Evolutionary conservation across 2,797 vertebrate species (phyloP), one percentile per base, ranked within the genome.

Genomic region (Tarsius wallacei): DNA sequence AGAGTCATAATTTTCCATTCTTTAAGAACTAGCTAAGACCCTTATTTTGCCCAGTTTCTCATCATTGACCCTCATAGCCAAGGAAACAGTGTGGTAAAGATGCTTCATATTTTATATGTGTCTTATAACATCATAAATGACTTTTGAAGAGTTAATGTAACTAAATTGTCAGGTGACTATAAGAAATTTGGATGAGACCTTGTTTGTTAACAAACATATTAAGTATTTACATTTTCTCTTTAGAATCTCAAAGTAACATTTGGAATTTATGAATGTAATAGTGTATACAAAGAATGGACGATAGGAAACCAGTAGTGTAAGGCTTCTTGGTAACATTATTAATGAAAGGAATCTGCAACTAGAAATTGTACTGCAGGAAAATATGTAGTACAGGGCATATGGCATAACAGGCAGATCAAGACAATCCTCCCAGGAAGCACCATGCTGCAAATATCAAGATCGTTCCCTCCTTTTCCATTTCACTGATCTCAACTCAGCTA

Each of bases 251-350:
- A 82, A 90, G 33, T 6, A 63, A 3, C 53, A 68, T 16, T 12
- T 70, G 9, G 28, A 51, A 83, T 64, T 42, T 19, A 87, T 71
- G 7, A 11, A 61, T 47, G 26, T 42, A 17, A 13, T 22, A 26
- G 15, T 57, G 26, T 55, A 7, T 47, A 22, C 66, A 12, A 71
- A 81, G 42, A 78, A 8, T 24, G 74, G 17, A 53, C 73, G 63
- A 53, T 0, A 68, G 3, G 19, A 36, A 12, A 55, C 7, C 8
- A n/a, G 14, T 7, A 1, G 22, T 8, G 1, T 12, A 17, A 80
- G n/a, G 3, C 10, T 64, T 63, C 49, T 63, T 51, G 17, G 24
- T 51, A 31, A 93, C 4, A 80, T 13, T 19, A 7, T 78, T 53
- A 49, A 28, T 13, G 5, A 55, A 16, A 5, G 14, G 5, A 5